Evolutionary conservation across 2,888 invertebrate species (phyloP).

Genomic region (Netelia fuscicornis): DNA sequence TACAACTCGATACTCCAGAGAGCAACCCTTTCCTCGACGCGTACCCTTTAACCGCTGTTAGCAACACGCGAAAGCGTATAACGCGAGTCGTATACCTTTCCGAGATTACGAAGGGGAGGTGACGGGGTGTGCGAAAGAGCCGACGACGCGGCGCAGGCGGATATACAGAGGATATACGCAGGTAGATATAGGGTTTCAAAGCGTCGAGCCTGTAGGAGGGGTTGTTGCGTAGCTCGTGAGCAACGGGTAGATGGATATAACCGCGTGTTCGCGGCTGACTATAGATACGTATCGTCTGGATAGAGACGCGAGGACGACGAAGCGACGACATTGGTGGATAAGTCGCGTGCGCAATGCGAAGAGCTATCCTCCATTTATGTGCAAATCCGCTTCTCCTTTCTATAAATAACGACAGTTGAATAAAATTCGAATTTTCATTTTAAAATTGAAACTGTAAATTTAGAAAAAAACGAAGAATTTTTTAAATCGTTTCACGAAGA

Average conservation of each 20-base stretch:
- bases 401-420: no score
- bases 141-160: conserved; percentile 51
- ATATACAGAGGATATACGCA: conserved; percentile 44
- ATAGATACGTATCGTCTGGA: conserved; percentile 27
- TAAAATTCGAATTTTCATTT: no score
- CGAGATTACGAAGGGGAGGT: conserved; percentile 27
- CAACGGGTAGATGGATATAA: conserved; percentile 4
- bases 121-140: conserved; percentile 17
- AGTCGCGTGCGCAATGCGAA: conserved; percentile 59
- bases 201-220: conserved; percentile 13
- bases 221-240: conserved; percentile 18
- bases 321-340: conserved; percentile 53
- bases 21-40: conserved; percentile 42
- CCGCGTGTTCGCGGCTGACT: neutral
- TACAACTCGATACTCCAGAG: conserved; percentile 54
- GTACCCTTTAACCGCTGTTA: neutral
- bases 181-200: conserved; percentile 62
- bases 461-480: neutral
- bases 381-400: no score
- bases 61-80: conserved; percentile 27
- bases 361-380: conserved; percentile 15
- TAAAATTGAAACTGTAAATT: neutral
- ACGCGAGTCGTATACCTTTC: conserved; percentile 7
- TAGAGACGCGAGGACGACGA: conserved; percentile 48
- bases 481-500: no score